Conservation (phyloP, 2,113 vertebrate species). For the Hucho hucho region DNA sequence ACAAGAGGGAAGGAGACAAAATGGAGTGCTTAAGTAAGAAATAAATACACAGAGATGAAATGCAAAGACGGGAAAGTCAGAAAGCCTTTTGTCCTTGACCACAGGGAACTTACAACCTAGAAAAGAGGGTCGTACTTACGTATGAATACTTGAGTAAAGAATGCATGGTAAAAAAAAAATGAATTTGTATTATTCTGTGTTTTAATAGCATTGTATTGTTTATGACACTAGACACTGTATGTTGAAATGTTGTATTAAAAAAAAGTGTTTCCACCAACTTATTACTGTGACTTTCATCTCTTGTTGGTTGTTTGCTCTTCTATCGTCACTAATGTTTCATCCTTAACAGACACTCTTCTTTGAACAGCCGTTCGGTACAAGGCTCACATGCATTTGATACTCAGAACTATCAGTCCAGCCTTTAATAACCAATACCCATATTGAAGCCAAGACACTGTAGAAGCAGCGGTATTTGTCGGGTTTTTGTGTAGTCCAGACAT, state of each 20-base stretch:
- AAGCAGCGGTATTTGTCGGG: too few relatives aligned
- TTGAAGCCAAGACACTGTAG: too few relatives aligned
- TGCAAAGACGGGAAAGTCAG: not conserved
- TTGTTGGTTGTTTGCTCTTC: too few relatives aligned
- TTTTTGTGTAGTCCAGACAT: too few relatives aligned
- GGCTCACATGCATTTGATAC: too few relatives aligned
- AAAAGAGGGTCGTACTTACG: constrained; percentile 1
- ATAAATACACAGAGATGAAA: not conserved
- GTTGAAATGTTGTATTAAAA: constrained; percentile 73
- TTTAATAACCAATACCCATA: too few relatives aligned
- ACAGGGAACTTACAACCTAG: constrained; percentile 42
- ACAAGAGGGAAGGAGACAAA: not conserved
- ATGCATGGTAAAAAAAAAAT: constrained; percentile 19
- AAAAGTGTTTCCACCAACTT: constrained; percentile 73
- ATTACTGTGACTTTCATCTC: constrained; percentile 33
- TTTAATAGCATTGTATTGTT: constrained; percentile 66
- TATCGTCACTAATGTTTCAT: too few relatives aligned
- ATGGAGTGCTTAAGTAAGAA: too few relatives aligned
- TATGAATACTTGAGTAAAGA: constrained; percentile 41
- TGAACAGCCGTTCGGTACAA: too few relatives aligned
- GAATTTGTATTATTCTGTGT: constrained; percentile 37
- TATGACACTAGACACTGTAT: constrained; percentile 70
- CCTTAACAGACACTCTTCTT: not conserved
- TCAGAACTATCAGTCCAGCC: too few relatives aligned
- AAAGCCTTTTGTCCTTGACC: constrained; percentile 57